phyloP scores from a whole-genome alignment of 2,797 vertebrate genomes.

The Crenuchus spilurus region DNA sequence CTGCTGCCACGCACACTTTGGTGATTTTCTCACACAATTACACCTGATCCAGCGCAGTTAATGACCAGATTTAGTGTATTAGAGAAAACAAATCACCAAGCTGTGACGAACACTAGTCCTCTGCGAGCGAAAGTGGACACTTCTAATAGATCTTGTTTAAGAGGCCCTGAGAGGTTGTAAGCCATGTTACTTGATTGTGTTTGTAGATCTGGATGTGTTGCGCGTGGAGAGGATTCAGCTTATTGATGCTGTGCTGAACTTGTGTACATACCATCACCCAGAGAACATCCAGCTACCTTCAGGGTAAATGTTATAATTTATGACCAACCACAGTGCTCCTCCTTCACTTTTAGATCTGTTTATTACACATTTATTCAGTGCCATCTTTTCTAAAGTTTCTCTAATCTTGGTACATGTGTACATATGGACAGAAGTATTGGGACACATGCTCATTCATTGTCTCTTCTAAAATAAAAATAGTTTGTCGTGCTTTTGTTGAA shows the following conservation, averaged over 20 bases:
- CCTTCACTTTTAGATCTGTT: background rate
- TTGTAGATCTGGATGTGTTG: constrained; percentile 91
- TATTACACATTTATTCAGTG: background rate
- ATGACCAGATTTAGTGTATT: background rate
- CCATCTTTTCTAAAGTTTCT: background rate
- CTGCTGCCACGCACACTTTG: background rate
- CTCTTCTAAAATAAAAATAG: too few species aligned
- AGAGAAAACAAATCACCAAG: background rate
- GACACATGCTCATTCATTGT: too few species aligned
- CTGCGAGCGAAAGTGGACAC: background rate
- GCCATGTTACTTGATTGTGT: constrained; percentile 16
- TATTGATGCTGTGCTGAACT: constrained; percentile 94
- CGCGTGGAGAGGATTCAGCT: constrained; percentile 95
- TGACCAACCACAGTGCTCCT: constrained; percentile 12
- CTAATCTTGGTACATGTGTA: background rate
- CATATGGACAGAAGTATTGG: too few species aligned
- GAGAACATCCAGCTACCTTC: constrained; percentile 98
- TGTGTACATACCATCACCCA: constrained; percentile 97
- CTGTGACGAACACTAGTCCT: background rate
- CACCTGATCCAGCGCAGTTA: background rate
- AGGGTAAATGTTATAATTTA: constrained; percentile 75
- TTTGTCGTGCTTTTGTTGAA: too few species aligned
- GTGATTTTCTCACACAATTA: background rate
- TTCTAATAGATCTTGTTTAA: background rate
- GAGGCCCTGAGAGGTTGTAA: background rate